Conservation (phyloP, 2,888 invertebrate genomes). For the Scaptomyza flava region DNA sequence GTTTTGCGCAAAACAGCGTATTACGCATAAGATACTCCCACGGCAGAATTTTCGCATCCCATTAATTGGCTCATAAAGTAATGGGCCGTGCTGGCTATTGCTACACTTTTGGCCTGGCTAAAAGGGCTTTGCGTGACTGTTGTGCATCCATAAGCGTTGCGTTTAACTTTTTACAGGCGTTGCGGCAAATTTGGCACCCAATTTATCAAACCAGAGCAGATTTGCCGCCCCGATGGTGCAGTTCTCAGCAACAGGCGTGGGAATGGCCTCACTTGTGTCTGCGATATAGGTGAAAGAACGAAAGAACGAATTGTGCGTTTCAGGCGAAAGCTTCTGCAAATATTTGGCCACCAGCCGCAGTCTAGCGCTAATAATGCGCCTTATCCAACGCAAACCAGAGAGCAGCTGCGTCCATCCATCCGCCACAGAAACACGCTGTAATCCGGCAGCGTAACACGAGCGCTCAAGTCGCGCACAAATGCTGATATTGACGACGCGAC, state of each 20-base stretch:
- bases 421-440: conserved; percentile 44
- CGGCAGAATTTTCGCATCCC: conserved; percentile 56
- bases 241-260: conserved; percentile 72
- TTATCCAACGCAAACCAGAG: conserved; percentile 41
- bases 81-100: conserved; percentile 41
- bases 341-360: conserved; percentile 52
- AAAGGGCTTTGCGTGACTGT: conserved; percentile 69
- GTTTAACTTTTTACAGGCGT: conserved; percentile 78
- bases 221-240: conserved; percentile 62
- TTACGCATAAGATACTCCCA: conserved; percentile 71
- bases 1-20: conserved; percentile 13
- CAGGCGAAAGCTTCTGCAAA: conserved; percentile 6
- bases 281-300: not conserved
- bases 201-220: conserved; percentile 66
- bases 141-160: conserved; percentile 64
- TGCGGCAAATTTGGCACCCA: conserved; percentile 80
- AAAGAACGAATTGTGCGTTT: not conserved
- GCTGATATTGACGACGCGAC: conserved; percentile 9
- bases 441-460: conserved; percentile 67
- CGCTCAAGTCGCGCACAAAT: conserved; percentile 56
- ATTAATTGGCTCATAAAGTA: conserved; percentile 76
- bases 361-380: conserved; percentile 76
- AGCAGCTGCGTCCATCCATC: conserved; percentile 38
- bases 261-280: conserved; percentile 56
- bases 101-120: conserved; percentile 9